Evolutionary conservation across 2,888 invertebrate genomes (phyloP).

Genomic region (Augiades crinisus): DNA sequence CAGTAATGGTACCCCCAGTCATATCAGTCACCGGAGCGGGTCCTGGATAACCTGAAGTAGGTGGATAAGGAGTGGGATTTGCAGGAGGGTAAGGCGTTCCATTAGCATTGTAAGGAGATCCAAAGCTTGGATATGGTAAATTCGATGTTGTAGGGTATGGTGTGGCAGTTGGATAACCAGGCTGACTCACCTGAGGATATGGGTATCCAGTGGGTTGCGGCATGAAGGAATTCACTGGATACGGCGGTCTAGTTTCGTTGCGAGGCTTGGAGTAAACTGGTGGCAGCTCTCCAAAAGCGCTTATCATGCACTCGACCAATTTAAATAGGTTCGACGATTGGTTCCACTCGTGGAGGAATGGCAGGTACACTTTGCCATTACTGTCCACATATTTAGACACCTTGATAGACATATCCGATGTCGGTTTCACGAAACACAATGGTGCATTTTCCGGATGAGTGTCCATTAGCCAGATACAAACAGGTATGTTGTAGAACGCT

Average conservation of each 20-base stretch:
- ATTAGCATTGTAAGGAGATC: slow-evolving; percentile 64
- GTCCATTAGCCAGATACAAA: slow-evolving; percentile 97
- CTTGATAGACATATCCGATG: slow-evolving; percentile 96
- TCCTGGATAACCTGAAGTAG: slow-evolving; percentile 45
- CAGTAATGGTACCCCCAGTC: slow-evolving; percentile 92
- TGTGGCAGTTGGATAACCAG: slow-evolving; percentile 60
- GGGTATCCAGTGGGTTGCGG: slow-evolving; percentile 71
- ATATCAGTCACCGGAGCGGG: slow-evolving; percentile 61
- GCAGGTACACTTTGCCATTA: slow-evolving; percentile 97
- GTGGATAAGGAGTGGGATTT: slow-evolving; percentile 58
- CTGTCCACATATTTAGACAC: slow-evolving; percentile 96
- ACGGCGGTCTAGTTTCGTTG: slow-evolving; percentile 81
- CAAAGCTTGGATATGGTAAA: slow-evolving; percentile 77
- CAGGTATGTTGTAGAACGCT: slow-evolving; percentile 96
- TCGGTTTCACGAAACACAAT: slow-evolving; percentile 96
- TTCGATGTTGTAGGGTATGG: slow-evolving; percentile 69
- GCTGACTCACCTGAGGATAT: slow-evolving; percentile 54
- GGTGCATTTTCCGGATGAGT: slow-evolving; percentile 98
- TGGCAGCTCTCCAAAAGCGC: slow-evolving; percentile 96
- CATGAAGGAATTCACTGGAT: slow-evolving; percentile 75
- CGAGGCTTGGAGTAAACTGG: slow-evolving; percentile 93
- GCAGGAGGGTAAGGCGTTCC: slow-evolving; percentile 41
- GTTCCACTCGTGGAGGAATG: slow-evolving; percentile 97
- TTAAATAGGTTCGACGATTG: slow-evolving; percentile 91
- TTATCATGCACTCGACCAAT: slow-evolving; percentile 94